Evolutionary conservation across 2,797 vertebrate genomes (phyloP).

Genomic region (Syndactyla subalaris): DNA sequence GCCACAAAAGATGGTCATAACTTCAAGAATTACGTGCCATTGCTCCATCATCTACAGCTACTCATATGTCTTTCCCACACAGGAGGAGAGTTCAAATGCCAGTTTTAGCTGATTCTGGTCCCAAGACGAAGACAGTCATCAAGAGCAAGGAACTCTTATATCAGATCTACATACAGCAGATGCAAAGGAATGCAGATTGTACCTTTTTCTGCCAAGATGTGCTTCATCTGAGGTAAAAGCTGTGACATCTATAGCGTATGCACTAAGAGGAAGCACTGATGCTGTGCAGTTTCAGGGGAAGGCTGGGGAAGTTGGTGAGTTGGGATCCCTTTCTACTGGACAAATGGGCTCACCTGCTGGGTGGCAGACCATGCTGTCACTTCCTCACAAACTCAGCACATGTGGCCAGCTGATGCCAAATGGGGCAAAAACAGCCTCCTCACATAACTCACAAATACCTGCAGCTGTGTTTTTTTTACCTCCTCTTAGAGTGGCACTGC

Average conservation of each 20-base stretch:
- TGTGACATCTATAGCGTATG: fast-evolving
- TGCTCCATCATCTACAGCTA: background rate
- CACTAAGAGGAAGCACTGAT: background rate
- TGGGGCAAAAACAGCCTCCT: background rate
- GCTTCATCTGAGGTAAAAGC: background rate
- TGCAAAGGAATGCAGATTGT: background rate
- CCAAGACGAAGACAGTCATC: background rate
- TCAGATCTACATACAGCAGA: background rate
- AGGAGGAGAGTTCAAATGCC: background rate
- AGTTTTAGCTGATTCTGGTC: background rate
- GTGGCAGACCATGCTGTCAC: background rate
- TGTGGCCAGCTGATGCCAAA: background rate
- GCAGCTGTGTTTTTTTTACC: background rate
- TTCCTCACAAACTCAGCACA: background rate
- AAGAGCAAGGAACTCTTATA: background rate
- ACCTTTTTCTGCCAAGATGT: background rate
- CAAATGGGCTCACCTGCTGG: background rate
- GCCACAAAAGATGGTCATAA: background rate
- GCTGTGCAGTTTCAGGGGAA: background rate
- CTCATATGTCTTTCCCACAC: background rate
- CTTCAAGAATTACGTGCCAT: background rate
- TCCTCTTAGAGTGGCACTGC: background rate
- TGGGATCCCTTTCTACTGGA: background rate
- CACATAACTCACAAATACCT: background rate
- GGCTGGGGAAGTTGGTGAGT: background rate